phyloP scores from a whole-genome alignment of 2,888 invertebrate species.

The Anarsia innoxiella region DNA sequence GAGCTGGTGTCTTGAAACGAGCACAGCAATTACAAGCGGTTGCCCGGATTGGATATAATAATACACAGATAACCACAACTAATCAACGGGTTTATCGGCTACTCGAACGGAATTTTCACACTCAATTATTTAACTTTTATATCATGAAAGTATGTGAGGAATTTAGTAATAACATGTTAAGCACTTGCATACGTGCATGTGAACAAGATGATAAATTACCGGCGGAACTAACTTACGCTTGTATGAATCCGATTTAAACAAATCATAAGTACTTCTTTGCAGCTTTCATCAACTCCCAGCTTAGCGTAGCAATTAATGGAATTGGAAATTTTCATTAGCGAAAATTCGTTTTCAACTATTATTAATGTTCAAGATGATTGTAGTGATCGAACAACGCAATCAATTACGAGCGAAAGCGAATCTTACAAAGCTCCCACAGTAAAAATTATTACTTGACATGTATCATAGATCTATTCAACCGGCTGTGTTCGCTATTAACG shows the following conservation, averaged over 20 bases:
- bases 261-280: not conserved
- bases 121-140: constrained; percentile 11
- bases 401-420: constrained; percentile 17
- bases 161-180: not conserved
- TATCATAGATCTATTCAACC: constrained; percentile 13
- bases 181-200: not conserved
- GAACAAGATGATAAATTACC: not conserved
- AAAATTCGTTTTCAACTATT: too few species aligned
- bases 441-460: constrained; percentile 12
- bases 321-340: too few species aligned
- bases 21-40: constrained; percentile 24
- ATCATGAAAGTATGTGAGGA: constrained; percentile 5
- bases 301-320: too few species aligned
- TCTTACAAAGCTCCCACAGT: constrained; percentile 9
- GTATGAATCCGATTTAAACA: not conserved
- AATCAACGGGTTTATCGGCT: constrained; percentile 24
- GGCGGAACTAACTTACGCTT: not conserved
- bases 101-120: constrained; percentile 21
- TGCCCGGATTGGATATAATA: constrained; percentile 33
- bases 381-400: constrained; percentile 5
- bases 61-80: constrained; percentile 27
- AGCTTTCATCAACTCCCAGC: not conserved
- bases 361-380: not conserved
- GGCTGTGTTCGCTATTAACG: constrained; percentile 9
- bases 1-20: constrained; percentile 18